Percentiles rank a stretch among this genome's conserved stretches.
Evolutionary conservation across 2,888 invertebrate species (phyloP).

Genomic region (Hydriomena furcata): DNA sequence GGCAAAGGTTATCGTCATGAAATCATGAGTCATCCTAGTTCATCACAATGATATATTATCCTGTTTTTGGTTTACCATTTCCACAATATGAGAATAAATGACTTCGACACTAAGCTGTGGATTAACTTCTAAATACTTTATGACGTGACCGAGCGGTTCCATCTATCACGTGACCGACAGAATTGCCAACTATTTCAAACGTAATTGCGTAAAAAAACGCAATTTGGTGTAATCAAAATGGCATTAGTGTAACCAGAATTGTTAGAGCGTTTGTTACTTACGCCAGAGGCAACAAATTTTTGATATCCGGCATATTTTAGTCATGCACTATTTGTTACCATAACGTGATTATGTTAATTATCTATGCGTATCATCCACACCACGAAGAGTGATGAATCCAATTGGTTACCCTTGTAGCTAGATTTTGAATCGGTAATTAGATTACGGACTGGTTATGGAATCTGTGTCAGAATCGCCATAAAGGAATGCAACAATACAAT

Average conservation of each 20-base stretch:
- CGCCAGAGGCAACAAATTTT: conserved; percentile 44
- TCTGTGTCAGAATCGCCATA: conserved; percentile 26
- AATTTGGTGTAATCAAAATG: conserved; percentile 75
- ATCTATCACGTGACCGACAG: conserved; percentile 55
- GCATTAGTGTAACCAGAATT: conserved; percentile 65
- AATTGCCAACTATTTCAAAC: conserved; percentile 45
- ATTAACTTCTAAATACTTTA: conserved; percentile 55
- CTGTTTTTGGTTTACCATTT: conserved; percentile 26
- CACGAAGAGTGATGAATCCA: conserved; percentile 32
- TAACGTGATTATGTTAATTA: conserved; percentile 29
- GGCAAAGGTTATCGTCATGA: no score
- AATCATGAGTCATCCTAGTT: neutral
- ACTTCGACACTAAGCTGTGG: conserved; percentile 40
- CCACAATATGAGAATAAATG: conserved; percentile 34
- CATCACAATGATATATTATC: no score
- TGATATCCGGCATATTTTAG: conserved; percentile 53
- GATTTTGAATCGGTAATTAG: conserved; percentile 1
- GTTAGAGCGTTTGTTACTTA: conserved; percentile 49
- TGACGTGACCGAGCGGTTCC: conserved; percentile 39
- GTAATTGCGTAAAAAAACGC: conserved; percentile 58
- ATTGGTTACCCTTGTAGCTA: conserved; percentile 30
- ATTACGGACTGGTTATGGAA: conserved; percentile 15
- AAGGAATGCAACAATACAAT: conserved; percentile 38
- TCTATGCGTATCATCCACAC: conserved; percentile 27
- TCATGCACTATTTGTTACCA: conserved; percentile 51